Base-by-base conservation (phyloP, 2,797 vertebrate species). In the Sebastes diploproa region DNA sequence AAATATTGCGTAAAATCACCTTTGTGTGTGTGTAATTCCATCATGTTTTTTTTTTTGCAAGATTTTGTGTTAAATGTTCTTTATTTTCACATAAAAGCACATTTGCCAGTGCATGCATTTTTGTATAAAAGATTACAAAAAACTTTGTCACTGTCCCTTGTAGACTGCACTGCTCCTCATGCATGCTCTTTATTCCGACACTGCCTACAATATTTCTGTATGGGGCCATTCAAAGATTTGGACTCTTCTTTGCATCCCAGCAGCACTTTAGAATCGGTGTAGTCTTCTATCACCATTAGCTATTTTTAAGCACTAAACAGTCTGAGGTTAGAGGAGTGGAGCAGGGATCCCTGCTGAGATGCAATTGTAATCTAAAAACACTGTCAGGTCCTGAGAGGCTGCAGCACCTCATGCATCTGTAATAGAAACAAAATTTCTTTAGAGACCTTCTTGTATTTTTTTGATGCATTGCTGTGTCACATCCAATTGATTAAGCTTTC, bases 361-460 rank as follows among this genome's bases (percentile, higher is more conserved):
- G 71, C 82, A 78, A 62, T 81, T 91, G 88, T 90, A 79, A 86
- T 88, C 83, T 82, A 62, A 83, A 90, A 86, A 86, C 90, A 89
- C 88, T 81, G 90, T 85, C 83, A 89, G 14, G 84, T 91, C 85
- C 88, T 84, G 72, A 38, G 85, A 85, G 90, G 69, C 81, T 86
- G 75, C 83, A 66, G 72, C 72, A 30, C 77, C 58, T 88, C 81
- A 82, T 80, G 66, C 85, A 86, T 85, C 83, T 80, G 89, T 77
- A 84, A 90, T 72, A 84, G 75, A 88, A 83, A 73, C 78, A 52
- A 18, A 16, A 85, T 86, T 82, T 92, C 81, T 87, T 86, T 25
- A 62, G 84, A 84, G 81, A 80, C 85, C 56, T 75, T 67, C 58
- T 59, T 82, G 72, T 82, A 36, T 76, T 77, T 75, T 74, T 84